A percentile compares a stretch with the other conserved stretches of the same genome.
These are phyloP conservation scores for Agrotis puta DNA, from an alignment of 2,888 invertebrate genomes.

Conservation along the genomic window DNA sequence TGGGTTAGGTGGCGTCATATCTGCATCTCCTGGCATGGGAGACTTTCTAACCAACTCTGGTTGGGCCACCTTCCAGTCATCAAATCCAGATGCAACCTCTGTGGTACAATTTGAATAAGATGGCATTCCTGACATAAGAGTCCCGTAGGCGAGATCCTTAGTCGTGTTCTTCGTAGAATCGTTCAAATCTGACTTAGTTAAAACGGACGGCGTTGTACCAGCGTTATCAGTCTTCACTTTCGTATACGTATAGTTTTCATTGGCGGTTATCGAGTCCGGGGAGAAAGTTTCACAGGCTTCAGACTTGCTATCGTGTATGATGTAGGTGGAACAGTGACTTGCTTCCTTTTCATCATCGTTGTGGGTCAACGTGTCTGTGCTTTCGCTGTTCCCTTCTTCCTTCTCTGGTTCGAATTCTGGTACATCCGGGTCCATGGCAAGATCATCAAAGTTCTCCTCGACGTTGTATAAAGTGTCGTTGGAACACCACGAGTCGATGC, in stretches of 20 bases:
- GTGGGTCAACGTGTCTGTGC: slow-evolving; percentile 84
- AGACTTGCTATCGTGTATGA: slow-evolving; percentile 85
- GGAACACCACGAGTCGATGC: slow-evolving; percentile 92
- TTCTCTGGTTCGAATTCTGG: slow-evolving; percentile 74
- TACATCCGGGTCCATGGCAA: slow-evolving; percentile 83
- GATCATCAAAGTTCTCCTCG: slow-evolving; percentile 91
- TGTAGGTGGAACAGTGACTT: slow-evolving; percentile 85
- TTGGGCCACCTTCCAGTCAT: slow-evolving; percentile 83
- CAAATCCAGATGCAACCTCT: slow-evolving; percentile 77
- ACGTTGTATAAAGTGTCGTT: slow-evolving; percentile 92
- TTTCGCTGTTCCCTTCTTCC: slow-evolving; percentile 81
- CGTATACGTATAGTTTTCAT: slow-evolving; percentile 85
- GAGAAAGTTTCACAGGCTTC: slow-evolving; percentile 84
- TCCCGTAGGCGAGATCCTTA: slow-evolving; percentile 85
- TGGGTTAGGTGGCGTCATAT: slow-evolving; percentile 74
- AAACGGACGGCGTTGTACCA: slow-evolving; percentile 74
- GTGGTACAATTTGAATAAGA: slow-evolving; percentile 86
- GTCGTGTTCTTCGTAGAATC: slow-evolving; percentile 84
- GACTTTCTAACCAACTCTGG: slow-evolving; percentile 83
- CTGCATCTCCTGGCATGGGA: slow-evolving; percentile 72
- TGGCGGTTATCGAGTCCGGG: slow-evolving; percentile 85
- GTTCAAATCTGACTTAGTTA: slow-evolving; percentile 80
- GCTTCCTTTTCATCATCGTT: slow-evolving; percentile 83
- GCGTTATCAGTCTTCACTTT: slow-evolving; percentile 80
- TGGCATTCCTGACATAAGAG: slow-evolving; percentile 82